Base-by-base conservation (phyloP, 2,113 vertebrate species). In the Blennius ocellaris region DNA sequence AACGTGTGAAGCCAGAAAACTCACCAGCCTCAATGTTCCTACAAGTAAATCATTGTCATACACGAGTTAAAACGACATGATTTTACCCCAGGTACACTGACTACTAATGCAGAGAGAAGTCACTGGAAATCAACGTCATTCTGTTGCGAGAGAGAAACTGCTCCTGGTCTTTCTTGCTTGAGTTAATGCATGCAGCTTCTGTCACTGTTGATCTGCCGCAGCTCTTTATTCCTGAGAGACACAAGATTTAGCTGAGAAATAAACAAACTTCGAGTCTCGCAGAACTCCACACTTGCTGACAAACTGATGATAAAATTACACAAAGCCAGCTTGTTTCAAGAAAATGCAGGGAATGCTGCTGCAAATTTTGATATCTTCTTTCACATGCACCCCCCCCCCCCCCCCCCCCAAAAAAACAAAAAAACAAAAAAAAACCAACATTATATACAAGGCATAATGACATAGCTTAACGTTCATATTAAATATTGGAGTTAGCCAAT, bases 241-340 rank as follows among this genome's bases (percentile, higher is more conserved):
- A 6, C 15, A 40, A 52, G 60, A 47, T 56, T 44, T 51, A 53
- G 56, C 69, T n/a, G 50, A 69, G 60, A 36, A 61, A 58, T 67
- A 56, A 67, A 36, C 66, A 62, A 41, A 62, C 48, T 50, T 9
- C 17, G 45, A 50, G 15, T 36, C 45, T 11, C 14, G 11, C 11
- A 7, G 14, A 47, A 47, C 6, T 30, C 21, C 21, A 30, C 21
- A 30, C 21, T 30, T 30, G 21, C 21, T 30, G 21, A 30, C 21
- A 30, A 30, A 30, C 21, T 30, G 21, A 30, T 30, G 21, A 30
- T 2, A 30, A 30, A 30, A 2, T 30, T 4, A 30, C 21, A 30
- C 21, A 30, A 30, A 30, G 21, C 21, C 21, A 30, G 21, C 21
- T 30, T 30, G 21, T 30, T 2, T 30, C 2, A 30, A 30, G 2